These are phyloP conservation scores for Holothuria scabra DNA, from an alignment of 53 echinoderm and acorn worm genomes.

Conservation along the genomic window DNA sequence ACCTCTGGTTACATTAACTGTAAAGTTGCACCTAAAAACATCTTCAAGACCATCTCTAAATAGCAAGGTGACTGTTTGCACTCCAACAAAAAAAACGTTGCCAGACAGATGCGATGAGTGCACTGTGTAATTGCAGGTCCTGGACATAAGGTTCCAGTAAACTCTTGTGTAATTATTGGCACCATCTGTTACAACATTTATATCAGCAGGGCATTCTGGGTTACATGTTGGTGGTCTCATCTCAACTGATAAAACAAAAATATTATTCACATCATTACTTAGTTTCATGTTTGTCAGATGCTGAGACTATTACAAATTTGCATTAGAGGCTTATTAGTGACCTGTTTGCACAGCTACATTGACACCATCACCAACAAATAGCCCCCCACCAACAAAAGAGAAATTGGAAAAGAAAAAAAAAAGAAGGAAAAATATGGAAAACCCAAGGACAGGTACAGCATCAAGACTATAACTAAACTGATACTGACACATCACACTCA, in stretches of 20 bases:
- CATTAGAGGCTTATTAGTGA: too few species aligned
- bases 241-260: neutral
- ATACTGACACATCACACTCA: too few species aligned
- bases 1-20: neutral
- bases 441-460: too few species aligned
- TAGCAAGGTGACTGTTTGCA: neutral
- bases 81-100: neutral
- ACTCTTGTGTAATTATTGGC: neutral
- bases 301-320: too few species aligned
- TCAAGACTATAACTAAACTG: too few species aligned
- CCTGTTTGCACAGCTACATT: too few species aligned
- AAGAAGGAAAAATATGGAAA: too few species aligned
- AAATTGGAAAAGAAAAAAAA: too few species aligned
- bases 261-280: too few species aligned
- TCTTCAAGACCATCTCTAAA: conserved; percentile 5
- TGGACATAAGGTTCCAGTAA: conserved; percentile 21
- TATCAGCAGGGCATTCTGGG: conserved; percentile 12
- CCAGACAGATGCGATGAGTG: conserved; percentile 12
- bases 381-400: too few species aligned
- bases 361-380: too few species aligned
- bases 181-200: neutral
- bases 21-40: neutral
- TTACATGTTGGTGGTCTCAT: neutral
- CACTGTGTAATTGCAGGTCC: conserved; percentile 10
- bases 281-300: too few species aligned